A percentile compares a stretch with the other conserved stretches of the same genome.
Evolutionary conservation across 2,797 vertebrate genomes (phyloP).

Genomic region (Ciconia nigra): DNA sequence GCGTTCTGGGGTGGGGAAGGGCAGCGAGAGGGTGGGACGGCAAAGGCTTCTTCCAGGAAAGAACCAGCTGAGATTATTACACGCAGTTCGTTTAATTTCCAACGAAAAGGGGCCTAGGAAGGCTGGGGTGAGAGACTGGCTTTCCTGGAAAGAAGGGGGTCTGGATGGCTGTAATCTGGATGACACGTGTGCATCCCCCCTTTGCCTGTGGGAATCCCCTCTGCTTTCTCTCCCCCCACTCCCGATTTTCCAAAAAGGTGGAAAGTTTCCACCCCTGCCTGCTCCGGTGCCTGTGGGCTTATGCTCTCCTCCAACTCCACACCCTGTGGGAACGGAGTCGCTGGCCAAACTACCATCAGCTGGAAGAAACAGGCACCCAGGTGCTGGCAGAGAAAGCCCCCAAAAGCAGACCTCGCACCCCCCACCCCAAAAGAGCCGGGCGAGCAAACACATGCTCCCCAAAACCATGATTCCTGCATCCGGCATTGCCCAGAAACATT

Average conservation of each 20-base stretch:
- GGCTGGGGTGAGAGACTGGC: not conserved
- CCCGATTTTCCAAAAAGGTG: not conserved
- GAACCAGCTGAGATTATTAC: not conserved
- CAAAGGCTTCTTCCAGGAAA: not conserved
- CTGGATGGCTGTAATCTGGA: not conserved
- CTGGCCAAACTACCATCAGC: not conserved
- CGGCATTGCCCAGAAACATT: not conserved
- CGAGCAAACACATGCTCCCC: rapidly evolving
- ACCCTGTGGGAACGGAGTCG: rapidly evolving
- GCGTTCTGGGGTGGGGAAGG: not conserved
- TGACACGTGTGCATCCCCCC: too few relatives aligned
- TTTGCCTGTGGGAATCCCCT: not conserved
- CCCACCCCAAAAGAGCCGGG: rapidly evolving
- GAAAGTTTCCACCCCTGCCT: not conserved
- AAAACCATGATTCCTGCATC: rapidly evolving
- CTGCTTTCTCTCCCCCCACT: not conserved
- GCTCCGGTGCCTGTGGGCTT: not conserved
- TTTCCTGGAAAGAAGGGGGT: not conserved
- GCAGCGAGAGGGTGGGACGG: not conserved
- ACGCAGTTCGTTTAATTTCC: not conserved
- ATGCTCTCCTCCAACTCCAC: not conserved
- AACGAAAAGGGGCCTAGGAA: not conserved
- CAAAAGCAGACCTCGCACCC: rapidly evolving
- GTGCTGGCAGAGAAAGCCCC: not conserved
- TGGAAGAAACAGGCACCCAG: not conserved